Evolutionary conservation across 2,888 invertebrate species (phyloP), one percentile per base, ranked within the genome.

Genomic region (Oegoconia quadripuncta): DNA sequence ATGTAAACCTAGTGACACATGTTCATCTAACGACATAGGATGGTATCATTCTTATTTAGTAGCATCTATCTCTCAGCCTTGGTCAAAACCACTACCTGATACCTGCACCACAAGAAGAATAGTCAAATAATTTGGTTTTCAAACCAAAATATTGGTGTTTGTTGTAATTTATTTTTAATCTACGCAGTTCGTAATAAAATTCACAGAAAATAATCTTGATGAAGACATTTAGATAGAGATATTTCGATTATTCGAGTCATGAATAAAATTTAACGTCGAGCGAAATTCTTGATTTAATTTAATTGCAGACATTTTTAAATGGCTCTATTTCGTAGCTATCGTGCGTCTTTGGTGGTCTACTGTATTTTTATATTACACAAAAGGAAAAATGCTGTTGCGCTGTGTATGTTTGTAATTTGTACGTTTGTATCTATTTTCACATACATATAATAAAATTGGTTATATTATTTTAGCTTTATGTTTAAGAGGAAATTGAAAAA

Each of bases 191-290:
- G 42, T 37, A 44, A 4, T 9, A 57, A 67, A 66, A 60, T 60
- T 43, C 29, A 23, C 13, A 27, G 34, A 39, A 37, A 34, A 46
- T 47, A 50, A 59, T 54, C 57, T 67, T 64, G 70, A 80, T 79
- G 66, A 74, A 79, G 79, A 59, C 73, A 78, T 80, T 74, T 71
- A 58, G 46, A 41, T 37, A 20, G 20, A 60, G 57, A n/a, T n/a
- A n/a, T n/a, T n/a, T n/a, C n/a, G n/a, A n/a, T 48, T 64, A 73
- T 73, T 63, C 57, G 55, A 55, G 47, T 55, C 57, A 56, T 61
- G 68, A 65, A 68, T 65, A 57, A 67, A 67, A 65, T 74, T 64
- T 66, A 53, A 43, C 50, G 58, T 55, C 52, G 44, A 49, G 37
- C 34, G 50, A 49, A 58, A 62, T 60, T 65, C 58, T 62, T 57